phyloP scores from a whole-genome alignment of 2,113 vertebrate species.

The Platysteira castanea region DNA sequence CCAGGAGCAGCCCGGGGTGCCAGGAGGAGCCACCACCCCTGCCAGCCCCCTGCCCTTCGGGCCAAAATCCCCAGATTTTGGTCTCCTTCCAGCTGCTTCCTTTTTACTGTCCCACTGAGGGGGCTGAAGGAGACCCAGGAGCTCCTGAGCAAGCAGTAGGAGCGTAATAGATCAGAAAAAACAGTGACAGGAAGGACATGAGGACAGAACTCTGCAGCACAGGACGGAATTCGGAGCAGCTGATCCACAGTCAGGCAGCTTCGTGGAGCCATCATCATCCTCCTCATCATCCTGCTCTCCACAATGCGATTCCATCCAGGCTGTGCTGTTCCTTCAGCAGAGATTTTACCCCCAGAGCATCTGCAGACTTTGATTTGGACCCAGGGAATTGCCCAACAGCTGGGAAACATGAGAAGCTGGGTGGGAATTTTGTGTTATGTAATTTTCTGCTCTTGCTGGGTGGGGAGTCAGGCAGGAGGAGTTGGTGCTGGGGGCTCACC shows the following conservation, averaged over 20 bases:
- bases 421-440: neutral
- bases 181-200: neutral
- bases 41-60: neutral
- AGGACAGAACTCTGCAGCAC: neutral
- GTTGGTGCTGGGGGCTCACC: neutral
- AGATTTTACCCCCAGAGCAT: constrained; percentile 3
- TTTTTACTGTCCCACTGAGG: neutral
- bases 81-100: neutral
- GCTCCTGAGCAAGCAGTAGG: neutral
- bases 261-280: neutral
- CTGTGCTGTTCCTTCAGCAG: neutral
- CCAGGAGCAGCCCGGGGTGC: neutral
- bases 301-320: neutral
- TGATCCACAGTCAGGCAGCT: neutral
- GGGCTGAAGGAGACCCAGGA: neutral
- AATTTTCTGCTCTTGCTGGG: neutral
- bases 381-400: constrained; percentile 15
- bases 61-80: neutral
- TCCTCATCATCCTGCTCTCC: too few species aligned
- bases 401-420: neutral
- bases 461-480: neutral
- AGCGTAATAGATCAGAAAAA: neutral
- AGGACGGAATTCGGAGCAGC: neutral
- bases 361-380: constrained; percentile 14
- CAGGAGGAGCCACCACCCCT: neutral